Percentiles rank a stretch among this genome's conserved stretches.
Conservation (phyloP, 1,140 invertebrate genomes). For the Aphaenogaster rudis region DNA sequence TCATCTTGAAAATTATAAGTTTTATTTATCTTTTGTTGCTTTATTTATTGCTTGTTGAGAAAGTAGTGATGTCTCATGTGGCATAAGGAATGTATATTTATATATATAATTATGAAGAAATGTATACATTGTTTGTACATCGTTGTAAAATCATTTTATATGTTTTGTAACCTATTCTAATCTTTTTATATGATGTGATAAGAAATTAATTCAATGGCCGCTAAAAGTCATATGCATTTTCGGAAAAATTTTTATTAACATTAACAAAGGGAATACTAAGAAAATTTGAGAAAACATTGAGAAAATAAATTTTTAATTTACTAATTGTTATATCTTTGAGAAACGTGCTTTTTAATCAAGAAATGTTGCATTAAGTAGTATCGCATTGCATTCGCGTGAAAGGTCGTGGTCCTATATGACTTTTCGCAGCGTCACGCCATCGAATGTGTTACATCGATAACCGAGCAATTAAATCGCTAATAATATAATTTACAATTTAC, state of each 20-base stretch:
- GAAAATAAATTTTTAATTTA: neutral
- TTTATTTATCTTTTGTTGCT: too few relatives aligned
- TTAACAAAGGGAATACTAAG: neutral
- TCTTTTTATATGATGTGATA: too few relatives aligned
- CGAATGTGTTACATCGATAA: constrained; percentile 70
- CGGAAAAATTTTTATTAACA: neutral
- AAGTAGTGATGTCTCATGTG: too few relatives aligned
- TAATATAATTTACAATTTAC: constrained; percentile 76
- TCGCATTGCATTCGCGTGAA: constrained; percentile 33
- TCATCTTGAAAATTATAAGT: too few relatives aligned
- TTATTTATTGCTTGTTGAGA: too few relatives aligned
- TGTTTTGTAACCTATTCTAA: too few relatives aligned
- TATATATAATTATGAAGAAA: neutral
- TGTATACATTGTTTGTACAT: too few relatives aligned
- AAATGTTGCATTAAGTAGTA: neutral
- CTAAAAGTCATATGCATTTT: too few relatives aligned
- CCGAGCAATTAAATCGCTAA: constrained; percentile 75
- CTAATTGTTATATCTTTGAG: constrained; percentile 2
- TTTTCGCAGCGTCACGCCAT: constrained; percentile 28
- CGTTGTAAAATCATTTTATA: too few relatives aligned
- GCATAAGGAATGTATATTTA: too few relatives aligned
- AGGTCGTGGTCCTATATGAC: constrained; percentile 34
- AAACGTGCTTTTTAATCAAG: neutral
- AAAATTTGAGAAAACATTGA: neutral
- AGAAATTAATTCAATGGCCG: too few relatives aligned